Conservation (phyloP, 1,140 invertebrate species). For the Branchinecta lindahli region DNA sequence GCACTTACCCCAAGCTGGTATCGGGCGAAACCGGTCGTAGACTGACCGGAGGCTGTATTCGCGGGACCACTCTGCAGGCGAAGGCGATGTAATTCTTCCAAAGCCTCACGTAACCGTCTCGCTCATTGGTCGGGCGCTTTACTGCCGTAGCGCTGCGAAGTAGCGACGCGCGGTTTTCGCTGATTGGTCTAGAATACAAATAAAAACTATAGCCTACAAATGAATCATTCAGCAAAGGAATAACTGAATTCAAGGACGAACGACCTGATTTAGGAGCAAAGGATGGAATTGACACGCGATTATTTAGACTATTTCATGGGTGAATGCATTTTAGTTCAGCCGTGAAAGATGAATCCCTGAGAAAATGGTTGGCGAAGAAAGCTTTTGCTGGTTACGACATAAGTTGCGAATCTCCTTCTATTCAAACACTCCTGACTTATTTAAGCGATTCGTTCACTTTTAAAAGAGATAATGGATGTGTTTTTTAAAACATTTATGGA, state of each 20-base stretch:
- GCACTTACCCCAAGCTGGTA: constrained; percentile 61
- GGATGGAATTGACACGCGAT: too few relatives aligned
- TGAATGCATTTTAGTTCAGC: too few relatives aligned
- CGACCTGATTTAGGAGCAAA: not conserved
- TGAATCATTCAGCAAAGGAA: not conserved
- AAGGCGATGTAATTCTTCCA: constrained; percentile 94
- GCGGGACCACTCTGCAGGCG: constrained; percentile 79
- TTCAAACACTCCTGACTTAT: too few relatives aligned
- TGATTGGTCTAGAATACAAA: constrained; percentile 58
- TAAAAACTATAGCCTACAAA: constrained; percentile 13
- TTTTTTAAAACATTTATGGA: too few relatives aligned
- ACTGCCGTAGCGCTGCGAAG: constrained; percentile 54
- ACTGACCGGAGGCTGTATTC: constrained; percentile 51
- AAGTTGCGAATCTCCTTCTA: too few relatives aligned
- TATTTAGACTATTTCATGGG: too few relatives aligned
- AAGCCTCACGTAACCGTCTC: constrained; percentile 77
- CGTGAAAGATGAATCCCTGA: too few relatives aligned
- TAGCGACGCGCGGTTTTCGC: constrained; percentile 86
- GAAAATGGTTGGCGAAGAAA: too few relatives aligned
- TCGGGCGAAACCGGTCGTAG: constrained; percentile 81
- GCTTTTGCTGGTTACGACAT: too few relatives aligned
- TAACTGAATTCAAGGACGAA: not conserved
- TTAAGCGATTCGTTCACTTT: too few relatives aligned
- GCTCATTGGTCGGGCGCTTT: constrained; percentile 71
- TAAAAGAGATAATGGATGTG: too few relatives aligned